Percentiles rank a stretch among this genome's conserved stretches.
These are phyloP conservation scores for Aythya baeri DNA, from an alignment of 2,113 vertebrate species.

Conservation along the genomic window DNA sequence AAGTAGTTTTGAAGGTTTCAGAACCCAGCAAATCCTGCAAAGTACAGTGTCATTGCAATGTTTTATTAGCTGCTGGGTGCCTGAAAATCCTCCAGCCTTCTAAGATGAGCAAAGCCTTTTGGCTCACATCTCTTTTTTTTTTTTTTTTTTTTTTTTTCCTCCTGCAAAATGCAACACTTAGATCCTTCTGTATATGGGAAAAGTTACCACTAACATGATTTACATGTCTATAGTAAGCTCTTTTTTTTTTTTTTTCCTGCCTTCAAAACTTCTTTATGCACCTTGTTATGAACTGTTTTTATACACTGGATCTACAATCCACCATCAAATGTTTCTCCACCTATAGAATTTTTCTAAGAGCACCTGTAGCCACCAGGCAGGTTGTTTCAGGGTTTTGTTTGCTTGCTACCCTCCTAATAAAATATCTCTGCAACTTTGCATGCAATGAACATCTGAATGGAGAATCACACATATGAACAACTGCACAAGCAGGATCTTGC, in stretches of 20 bases:
- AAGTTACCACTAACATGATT: not conserved
- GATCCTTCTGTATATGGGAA: not conserved
- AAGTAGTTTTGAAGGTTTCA: not conserved
- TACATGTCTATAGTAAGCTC: not conserved
- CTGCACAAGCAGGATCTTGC: not conserved
- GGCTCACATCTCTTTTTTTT: not conserved
- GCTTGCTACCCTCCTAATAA: not conserved
- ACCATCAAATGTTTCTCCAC: not conserved
- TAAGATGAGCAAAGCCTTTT: not conserved
- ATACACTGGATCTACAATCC: not conserved
- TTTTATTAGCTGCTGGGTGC: not conserved
- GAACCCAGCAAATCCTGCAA: not conserved
- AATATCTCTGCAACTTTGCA: not conserved
- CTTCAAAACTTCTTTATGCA: not conserved
- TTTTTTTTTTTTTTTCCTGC: not conserved
- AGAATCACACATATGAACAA: not conserved
- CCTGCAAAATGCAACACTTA: not conserved
- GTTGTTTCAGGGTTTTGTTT: not conserved
- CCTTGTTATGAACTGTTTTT: not conserved
- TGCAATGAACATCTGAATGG: rapidly evolving
- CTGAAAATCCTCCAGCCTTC: not conserved
- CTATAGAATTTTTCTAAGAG: not conserved
- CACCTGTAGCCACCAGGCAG: not conserved
- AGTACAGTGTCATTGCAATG: not conserved
- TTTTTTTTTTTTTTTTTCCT: not conserved